phyloP scores from a whole-genome alignment of 2,797 vertebrate species.

The Mormyrops attenuatus region DNA sequence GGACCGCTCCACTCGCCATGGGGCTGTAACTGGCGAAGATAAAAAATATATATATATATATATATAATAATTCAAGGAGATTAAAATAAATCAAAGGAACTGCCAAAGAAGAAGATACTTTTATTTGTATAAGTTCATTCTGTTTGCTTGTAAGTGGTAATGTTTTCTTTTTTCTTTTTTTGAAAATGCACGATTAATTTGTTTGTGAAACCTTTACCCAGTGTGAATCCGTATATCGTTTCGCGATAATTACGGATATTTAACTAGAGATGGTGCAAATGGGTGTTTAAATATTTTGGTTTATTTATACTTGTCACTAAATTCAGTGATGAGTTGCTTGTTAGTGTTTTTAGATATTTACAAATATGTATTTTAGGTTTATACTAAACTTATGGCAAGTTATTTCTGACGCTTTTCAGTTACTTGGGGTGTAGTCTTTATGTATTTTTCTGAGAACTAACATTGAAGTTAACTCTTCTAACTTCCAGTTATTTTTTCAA shows the following conservation, averaged over 20 bases:
- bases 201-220: not conserved
- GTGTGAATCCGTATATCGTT: not conserved
- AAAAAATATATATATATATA: not conserved
- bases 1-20: slow-evolving; percentile 47
- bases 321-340: not conserved
- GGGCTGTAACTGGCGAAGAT: slow-evolving; percentile 50
- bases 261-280: not conserved
- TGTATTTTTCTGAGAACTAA: not conserved
- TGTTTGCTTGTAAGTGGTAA: slow-evolving; percentile 6
- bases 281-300: not conserved
- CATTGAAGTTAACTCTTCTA: not conserved
- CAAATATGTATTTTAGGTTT: slow-evolving; percentile 2
- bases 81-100: slow-evolving; percentile 21
- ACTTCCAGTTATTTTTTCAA: not conserved
- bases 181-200: not conserved
- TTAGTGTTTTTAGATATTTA: not conserved
- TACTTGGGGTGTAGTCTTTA: not conserved
- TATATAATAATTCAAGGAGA: slow-evolving; percentile 28
- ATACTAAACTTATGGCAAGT: not conserved
- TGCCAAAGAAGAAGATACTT: not conserved
- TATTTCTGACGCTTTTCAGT: not conserved
- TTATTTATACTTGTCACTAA: slow-evolving; percentile 10
- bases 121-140: not conserved
- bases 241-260: not conserved
- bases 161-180: not conserved